Base-by-base conservation (phyloP, 1,140 invertebrate genomes). In the Tenebrio molitor region DNA sequence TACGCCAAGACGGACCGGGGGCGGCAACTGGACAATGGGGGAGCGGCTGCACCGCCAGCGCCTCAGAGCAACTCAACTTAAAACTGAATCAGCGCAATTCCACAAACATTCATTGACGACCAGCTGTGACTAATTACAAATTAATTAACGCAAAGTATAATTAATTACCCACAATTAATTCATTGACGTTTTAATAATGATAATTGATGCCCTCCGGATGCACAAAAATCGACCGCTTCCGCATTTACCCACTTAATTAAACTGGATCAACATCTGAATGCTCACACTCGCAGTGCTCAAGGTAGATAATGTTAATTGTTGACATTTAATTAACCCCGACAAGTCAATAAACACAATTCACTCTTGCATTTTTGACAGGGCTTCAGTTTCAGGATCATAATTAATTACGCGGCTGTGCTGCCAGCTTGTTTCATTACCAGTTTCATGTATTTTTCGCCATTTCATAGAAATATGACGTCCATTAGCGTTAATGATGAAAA, bases 261-360 rank as follows among this genome's bases (percentile, higher is more conserved):
- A 17, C 44, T 50, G 44, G 23, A 50, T 21, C 15, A 50, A 50
- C 44, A 50, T 50, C 44, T 17, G 23, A 50, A 50, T 4, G 44
- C 44, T 50, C 44, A 17, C 44, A 21, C 19, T 50, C 44, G 44
- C 44, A n/a, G 3, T 50, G 19, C 44, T 50, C 44, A 50, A 50
- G 44, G 10, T 19, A 21, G 19, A 50, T 50, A 50, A 50, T 50
- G 44, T 50, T 19, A 50, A 50, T 50, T 50, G 44, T 21, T 50
- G 44, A 50, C 44, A 50, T 50, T 50, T 50, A 50, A 50, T 50
- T 50, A 50, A 50, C 44, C 19, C 17, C 44, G 14, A 2, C 16
- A 17, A 50, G 44, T 50, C 44, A 50, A 50, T 50, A 50, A 50
- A 50, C 44, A 50, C 44, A 50, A 50, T 50, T 50, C 17, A 19